Base-by-base conservation (phyloP, 2,797 vertebrate genomes). In the Odontamblyopus rebecca region DNA sequence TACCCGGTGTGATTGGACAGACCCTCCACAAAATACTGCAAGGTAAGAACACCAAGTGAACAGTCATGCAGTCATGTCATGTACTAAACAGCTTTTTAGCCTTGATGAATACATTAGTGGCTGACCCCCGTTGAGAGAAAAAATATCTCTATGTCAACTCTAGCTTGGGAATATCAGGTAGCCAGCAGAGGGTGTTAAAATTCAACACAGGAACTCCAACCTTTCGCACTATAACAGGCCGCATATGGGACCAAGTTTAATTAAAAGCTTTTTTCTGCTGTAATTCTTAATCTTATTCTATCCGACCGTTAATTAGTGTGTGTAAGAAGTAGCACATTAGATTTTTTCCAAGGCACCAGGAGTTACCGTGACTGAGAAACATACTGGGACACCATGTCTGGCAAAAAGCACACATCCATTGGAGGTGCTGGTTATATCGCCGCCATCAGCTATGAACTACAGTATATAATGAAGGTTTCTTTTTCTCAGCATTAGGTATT, bases 1-100 rank as follows among this genome's bases (percentile, higher is more conserved):
- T 95, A 92, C 54, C 96, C 96, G 30, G 96, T 94, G 78, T 95
- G 73, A 79, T 92, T 91, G 75, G 93, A 87, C 71, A 97, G 84
- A 0, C 72, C 82, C 73, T 93, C 89, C 73, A 96, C 77, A 80
- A 96, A 96, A 59, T 91, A 81, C 96, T 98, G 88, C 13, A 76
- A 12, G 7, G 62, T 62, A 71, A 60, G 76, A 67, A 74, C 19
- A 69, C 73, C 5, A 67, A 8, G 6, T 19, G 3, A 30, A 32
- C 44, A 51, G 48, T 67, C 27, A 30, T 35, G 6, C 6, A 5
- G 4, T 35, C 32, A 35, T 35, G 32, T 35, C 32, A 35, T 35
- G 32, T 35, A 35, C 32, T 35, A 35, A 35, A 35, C 32, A 23
- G 1, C 23, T 23, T 23, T 23, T 23, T 23, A 23, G 23, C 23